Evolutionary conservation across 1,140 invertebrate genomes (phyloP).

Genomic region (Drosophila prosaltans): DNA sequence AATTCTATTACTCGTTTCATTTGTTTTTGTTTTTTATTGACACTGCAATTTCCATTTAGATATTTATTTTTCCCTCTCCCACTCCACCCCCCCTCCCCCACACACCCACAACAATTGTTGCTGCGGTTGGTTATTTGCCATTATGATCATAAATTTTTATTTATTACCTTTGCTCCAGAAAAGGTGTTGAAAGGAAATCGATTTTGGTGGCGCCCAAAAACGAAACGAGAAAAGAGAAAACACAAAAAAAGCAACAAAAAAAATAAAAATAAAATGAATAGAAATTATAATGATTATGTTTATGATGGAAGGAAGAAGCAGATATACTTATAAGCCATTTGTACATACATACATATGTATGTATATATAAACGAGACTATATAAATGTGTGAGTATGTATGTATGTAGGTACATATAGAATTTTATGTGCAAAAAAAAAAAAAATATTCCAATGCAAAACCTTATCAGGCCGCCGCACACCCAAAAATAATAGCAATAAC

Average conservation of each 20-base stretch:
- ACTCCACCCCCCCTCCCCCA: too few species aligned
- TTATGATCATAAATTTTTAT: slow-evolving; percentile 51
- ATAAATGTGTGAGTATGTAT: not conserved
- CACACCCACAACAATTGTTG: not conserved
- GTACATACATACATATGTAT: slow-evolving; percentile 19
- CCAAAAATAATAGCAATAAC: slow-evolving; percentile 28
- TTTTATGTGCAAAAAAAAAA: slow-evolving; percentile 51
- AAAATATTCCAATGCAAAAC: slow-evolving; percentile 36
- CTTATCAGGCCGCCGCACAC: slow-evolving; percentile 55
- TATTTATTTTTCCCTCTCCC: not conserved
- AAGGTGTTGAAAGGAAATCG: slow-evolving; percentile 44
- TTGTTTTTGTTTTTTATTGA: not conserved
- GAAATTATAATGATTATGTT: slow-evolving; percentile 43
- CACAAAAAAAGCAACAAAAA: too few species aligned
- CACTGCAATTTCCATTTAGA: slow-evolving; percentile 11
- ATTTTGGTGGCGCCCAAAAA: slow-evolving; percentile 32
- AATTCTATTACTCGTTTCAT: not conserved
- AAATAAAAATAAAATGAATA: not conserved
- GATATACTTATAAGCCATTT: slow-evolving; percentile 25
- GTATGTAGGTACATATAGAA: slow-evolving; percentile 31
- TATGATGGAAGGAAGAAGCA: slow-evolving; percentile 31
- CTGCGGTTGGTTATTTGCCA: slow-evolving; percentile 21
- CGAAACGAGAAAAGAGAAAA: not conserved
- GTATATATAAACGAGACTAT: not conserved
- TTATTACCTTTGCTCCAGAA: slow-evolving; percentile 27